Conservation (phyloP, 1,140 invertebrate species). For the Drosophila pseudoobscura region DNA sequence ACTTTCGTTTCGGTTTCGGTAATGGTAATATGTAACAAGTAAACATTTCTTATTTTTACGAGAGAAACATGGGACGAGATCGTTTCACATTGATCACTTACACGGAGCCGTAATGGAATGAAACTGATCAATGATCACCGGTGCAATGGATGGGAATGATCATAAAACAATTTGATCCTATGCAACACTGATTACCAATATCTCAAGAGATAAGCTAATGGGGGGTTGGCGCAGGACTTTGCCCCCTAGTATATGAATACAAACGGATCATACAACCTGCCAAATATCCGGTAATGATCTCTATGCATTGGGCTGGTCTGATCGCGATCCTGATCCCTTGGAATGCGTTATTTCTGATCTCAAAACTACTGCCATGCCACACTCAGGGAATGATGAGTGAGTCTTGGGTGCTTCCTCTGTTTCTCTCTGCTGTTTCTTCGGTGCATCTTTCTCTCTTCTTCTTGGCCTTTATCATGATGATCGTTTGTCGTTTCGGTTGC, state of each 20-base stretch:
- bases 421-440: no score
- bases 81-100: background rate
- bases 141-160: no score
- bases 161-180: no score
- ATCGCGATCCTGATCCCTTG: background rate
- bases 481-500: conserved; percentile 32
- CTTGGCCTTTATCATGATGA: conserved; percentile 50
- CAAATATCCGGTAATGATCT: conserved; percentile 4
- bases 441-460: background rate
- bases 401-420: conserved; percentile 5
- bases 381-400: background rate
- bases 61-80: conserved; percentile 5
- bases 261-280: no score
- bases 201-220: no score
- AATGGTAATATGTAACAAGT: conserved; percentile 55
- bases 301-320: no score
- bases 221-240: no score
- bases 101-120: no score
- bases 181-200: no score
- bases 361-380: conserved; percentile 4
- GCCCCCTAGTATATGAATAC: no score
- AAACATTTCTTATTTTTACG: conserved; percentile 19
- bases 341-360: background rate
- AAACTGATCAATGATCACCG: no score
- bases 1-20: conserved; percentile 63